Conservation (phyloP, 2,113 vertebrate species). For the Podocnemis expansa region DNA sequence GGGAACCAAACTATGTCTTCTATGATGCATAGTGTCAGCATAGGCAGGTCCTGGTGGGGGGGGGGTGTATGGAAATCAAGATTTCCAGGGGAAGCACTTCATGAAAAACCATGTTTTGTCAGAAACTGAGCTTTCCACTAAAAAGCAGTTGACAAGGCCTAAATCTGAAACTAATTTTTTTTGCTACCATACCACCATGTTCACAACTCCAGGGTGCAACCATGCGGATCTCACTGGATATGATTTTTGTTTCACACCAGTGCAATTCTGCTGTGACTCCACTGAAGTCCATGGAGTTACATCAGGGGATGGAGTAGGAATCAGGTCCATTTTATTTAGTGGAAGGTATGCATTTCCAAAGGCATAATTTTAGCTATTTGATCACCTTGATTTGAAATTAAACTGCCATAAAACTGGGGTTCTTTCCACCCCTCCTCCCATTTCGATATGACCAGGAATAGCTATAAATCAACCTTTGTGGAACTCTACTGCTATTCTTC, state of each 20-base stretch:
- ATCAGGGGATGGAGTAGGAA: background rate
- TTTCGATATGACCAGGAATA: background rate
- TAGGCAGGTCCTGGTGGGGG: too few relatives aligned
- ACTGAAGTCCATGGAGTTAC: background rate
- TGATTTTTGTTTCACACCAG: background rate
- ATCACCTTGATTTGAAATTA: background rate
- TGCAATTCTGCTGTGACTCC: background rate
- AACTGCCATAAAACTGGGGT: background rate
- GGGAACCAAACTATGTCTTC: background rate
- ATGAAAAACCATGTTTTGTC: too few relatives aligned
- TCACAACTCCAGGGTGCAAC: background rate
- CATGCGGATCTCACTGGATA: background rate
- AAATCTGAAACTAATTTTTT: background rate
- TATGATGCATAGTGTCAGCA: too few relatives aligned
- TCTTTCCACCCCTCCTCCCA: too few relatives aligned
- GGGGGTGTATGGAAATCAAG: too few relatives aligned
- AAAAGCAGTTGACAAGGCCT: background rate
- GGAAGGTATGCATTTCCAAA: background rate
- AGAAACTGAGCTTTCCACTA: background rate
- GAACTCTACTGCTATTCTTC: background rate
- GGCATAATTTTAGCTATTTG: background rate
- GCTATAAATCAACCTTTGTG: background rate
- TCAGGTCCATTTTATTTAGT: accelerated
- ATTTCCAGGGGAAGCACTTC: too few relatives aligned
- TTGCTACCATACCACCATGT: background rate